Base-by-base conservation (phyloP, 2,888 invertebrate species). In the Cheilosia soror region DNA sequence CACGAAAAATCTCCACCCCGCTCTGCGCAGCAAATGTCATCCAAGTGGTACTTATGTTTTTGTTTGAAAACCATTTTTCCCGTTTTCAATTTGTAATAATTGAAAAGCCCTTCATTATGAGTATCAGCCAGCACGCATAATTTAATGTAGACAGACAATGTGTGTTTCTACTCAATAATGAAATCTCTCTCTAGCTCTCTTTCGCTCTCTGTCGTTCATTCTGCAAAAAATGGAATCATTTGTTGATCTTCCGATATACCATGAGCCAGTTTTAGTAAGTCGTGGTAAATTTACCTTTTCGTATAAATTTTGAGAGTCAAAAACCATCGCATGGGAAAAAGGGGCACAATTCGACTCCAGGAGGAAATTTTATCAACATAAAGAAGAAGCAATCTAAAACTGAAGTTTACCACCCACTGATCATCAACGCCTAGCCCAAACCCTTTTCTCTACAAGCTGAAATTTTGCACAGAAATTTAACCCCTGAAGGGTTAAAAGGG, bases 221-320 rank as follows among this genome's bases (percentile, higher is more conserved):
- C 1, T 20, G 37, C n/a, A n/a, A n/a, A 37, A 37, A 37, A 37
- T 60, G 58, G 79, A 78, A 73, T 83, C 73, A 73, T 75, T 79
- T 81, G 78, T 73, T 79, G 79, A 78, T 79, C 78, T 79, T 29
- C 62, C 79, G 83, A 84, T 84, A 73, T 84, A 33, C 47, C 62
- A 69, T 73, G 79, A 73, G 20, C 20, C 78, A 83, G 68, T 73
- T 79, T 51, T 60, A 47, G 1, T 20, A 20, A 2, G 20, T 20
- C 20, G 2, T 20, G 20, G 20, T 2, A 20, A 20, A 20, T 20
- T 20, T 20, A 20, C 20, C 20, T 20, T 20, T 20, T n/a, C n/a
- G n/a, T n/a, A n/a, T n/a, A n/a, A n/a, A n/a, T n/a, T n/a, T 20
- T 20, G 20, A 20, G 20, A 0, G 20, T 20, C 20, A 20, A 20